Base-by-base conservation (phyloP, 2,797 vertebrate species). In the Spinus pinus region DNA sequence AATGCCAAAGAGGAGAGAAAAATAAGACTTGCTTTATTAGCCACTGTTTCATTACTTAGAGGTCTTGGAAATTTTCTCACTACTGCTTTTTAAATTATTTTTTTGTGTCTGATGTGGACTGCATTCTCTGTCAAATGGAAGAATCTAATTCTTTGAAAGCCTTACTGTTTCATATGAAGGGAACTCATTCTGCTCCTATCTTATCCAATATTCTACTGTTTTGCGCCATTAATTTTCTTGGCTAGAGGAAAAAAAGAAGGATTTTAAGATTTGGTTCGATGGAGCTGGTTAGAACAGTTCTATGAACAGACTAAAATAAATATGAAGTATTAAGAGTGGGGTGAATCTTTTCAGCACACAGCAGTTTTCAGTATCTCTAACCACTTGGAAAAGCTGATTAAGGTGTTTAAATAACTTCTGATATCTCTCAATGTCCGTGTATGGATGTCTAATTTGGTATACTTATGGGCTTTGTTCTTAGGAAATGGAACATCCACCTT, bases 331-430 rank as follows among this genome's bases (percentile, higher is more conserved):
- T 91, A 61, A 61, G n/a, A 70, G 27, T 27, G 8, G 51, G 46
- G 51, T 41, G 23, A 66, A 88, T 44, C 47, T 93, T 73, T 87
- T 71, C 57, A 82, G 23, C 46, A 83, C 35, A 21, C 8, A 64
- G 50, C 44, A 47, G 39, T 85, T 92, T 82, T 82, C 74, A 66
- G 57, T 92, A 28, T 71, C 69, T 92, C 75, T 54, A 89, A 87
- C 67, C 88, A 90, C 81, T 92, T 94, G 81, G 78, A 94, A 93
- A 92, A 95, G 72, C 92, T 88, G 93, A 92, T 82, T 86, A 94
- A 87, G 28, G 35, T 91, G 39, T 93, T 92, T 90, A 92, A 90
- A 88, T 88, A 96, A 86, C 81, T 95, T 64, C 35, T 77, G 60
- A 50, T 92, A 88, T 70, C 81, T 88, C 14, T 70, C 78, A 67